Conservation (phyloP, 2,113 vertebrate genomes). For the Petromus typicus region DNA sequence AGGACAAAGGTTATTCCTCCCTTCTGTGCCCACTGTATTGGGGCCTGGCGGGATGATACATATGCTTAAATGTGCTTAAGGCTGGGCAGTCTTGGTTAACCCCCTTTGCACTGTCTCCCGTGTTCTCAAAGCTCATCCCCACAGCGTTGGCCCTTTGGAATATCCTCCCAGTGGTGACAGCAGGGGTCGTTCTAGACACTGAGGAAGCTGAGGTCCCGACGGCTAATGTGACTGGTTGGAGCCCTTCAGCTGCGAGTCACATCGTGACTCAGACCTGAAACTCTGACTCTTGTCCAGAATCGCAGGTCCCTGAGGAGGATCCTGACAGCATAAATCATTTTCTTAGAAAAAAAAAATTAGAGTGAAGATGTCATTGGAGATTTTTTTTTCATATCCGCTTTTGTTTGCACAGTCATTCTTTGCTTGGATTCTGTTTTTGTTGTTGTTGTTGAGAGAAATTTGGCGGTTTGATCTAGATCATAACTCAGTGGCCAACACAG, state of each 20-base stretch:
- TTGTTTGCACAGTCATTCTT: background rate
- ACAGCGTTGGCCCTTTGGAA: background rate
- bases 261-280: background rate
- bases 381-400: background rate
- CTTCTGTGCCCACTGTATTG: background rate
- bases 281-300: background rate
- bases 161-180: background rate
- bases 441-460: background rate
- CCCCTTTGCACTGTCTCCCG: background rate
- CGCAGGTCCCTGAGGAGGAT: background rate
- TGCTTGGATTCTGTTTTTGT: background rate
- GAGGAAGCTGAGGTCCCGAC: background rate
- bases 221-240: background rate
- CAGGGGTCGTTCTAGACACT: constrained; percentile 29
- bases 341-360: background rate
- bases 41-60: background rate
- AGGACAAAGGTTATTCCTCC: background rate
- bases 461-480: background rate
- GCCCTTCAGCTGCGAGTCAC: background rate
- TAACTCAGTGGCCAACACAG: background rate
- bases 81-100: background rate
- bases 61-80: background rate
- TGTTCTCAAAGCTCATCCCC: background rate
- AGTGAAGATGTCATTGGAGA: background rate
- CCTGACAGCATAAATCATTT: background rate